Evolutionary conservation across 2,113 vertebrate genomes (phyloP).

Genomic region (Labeo rohita): DNA sequence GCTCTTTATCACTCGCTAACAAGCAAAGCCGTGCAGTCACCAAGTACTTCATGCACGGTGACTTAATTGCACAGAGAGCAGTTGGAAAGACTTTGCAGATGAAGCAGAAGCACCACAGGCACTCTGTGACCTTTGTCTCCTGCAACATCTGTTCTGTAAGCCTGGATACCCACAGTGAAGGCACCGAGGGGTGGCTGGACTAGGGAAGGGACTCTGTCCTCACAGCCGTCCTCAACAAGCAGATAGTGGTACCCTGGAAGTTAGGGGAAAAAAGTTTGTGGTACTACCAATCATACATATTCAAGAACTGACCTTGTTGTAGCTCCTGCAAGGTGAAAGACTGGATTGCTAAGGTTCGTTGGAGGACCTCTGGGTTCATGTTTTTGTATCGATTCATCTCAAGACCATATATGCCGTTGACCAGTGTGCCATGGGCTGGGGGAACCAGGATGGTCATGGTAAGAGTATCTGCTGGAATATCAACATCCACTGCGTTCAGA

Average conservation of each 20-base stretch:
- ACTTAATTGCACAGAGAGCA: conserved; percentile 55
- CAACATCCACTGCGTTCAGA: conserved; percentile 66
- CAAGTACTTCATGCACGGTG: conserved; percentile 43
- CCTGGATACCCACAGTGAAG: conserved; percentile 48
- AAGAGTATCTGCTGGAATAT: conserved; percentile 57
- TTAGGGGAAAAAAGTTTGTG: not conserved
- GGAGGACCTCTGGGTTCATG: conserved; percentile 60
- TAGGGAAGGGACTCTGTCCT: conserved; percentile 35
- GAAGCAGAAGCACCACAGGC: conserved; percentile 60
- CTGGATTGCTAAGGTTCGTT: conserved; percentile 52
- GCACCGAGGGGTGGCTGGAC: conserved; percentile 40
- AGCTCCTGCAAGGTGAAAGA: conserved; percentile 73
- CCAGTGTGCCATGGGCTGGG: conserved; percentile 64
- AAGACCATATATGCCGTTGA: conserved; percentile 63
- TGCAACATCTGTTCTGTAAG: conserved; percentile 64
- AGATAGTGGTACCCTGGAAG: not conserved
- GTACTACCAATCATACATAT: not conserved
- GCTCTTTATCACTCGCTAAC: conserved; percentile 38
- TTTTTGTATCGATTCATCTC: conserved; percentile 52
- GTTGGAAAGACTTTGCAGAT: conserved; percentile 57
- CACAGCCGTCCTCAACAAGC: conserved; percentile 13
- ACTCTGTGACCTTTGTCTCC: conserved; percentile 59
- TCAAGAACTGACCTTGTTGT: conserved; percentile 58
- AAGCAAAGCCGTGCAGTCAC: conserved; percentile 36
- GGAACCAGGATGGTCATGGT: conserved; percentile 64